A percentile compares a stretch with the other conserved stretches of the same genome.
These are phyloP conservation scores for Melitaea cinxia DNA, from an alignment of 1,140 invertebrate genomes.

Conservation along the genomic window DNA sequence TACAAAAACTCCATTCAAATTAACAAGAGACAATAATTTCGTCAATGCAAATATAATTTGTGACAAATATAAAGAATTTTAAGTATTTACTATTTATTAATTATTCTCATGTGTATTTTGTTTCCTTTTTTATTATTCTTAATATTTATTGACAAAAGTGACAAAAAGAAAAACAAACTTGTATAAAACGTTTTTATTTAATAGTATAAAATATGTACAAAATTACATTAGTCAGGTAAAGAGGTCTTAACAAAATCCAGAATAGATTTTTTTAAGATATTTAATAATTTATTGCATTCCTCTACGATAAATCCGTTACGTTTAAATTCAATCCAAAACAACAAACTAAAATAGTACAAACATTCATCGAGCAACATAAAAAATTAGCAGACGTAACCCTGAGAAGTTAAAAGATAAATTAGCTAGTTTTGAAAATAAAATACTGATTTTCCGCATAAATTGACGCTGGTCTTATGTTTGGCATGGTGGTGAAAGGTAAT, in stretches of 20 bases:
- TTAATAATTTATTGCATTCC: slow-evolving; percentile 14
- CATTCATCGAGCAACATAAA: slow-evolving; percentile 34
- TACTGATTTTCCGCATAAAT: slow-evolving; percentile 48
- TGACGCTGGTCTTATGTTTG: slow-evolving; percentile 7
- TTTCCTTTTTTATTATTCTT: no score
- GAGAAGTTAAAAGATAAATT: slow-evolving; percentile 38
- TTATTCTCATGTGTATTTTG: no score
- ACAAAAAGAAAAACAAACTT: not conserved
- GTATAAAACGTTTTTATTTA: slow-evolving; percentile 25
- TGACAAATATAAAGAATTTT: no score
- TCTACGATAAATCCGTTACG: not conserved
- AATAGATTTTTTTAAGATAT: slow-evolving; percentile 7
- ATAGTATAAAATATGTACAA: slow-evolving; percentile 38
- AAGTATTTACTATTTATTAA: no score
- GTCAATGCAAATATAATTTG: no score
- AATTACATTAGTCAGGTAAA: slow-evolving; percentile 36
- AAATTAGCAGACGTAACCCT: slow-evolving; percentile 23
- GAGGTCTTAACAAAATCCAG: slow-evolving; percentile 12
- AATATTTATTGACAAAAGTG: no score
- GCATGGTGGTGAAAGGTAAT: slow-evolving; percentile 20
- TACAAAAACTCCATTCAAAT: no score
- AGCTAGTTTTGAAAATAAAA: slow-evolving; percentile 45
- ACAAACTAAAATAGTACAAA: slow-evolving; percentile 24
- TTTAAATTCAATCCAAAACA: slow-evolving; percentile 6
- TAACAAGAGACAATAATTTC: no score